phyloP scores from a whole-genome alignment of 2,113 vertebrate species.

The Ceyx melanurus region DNA sequence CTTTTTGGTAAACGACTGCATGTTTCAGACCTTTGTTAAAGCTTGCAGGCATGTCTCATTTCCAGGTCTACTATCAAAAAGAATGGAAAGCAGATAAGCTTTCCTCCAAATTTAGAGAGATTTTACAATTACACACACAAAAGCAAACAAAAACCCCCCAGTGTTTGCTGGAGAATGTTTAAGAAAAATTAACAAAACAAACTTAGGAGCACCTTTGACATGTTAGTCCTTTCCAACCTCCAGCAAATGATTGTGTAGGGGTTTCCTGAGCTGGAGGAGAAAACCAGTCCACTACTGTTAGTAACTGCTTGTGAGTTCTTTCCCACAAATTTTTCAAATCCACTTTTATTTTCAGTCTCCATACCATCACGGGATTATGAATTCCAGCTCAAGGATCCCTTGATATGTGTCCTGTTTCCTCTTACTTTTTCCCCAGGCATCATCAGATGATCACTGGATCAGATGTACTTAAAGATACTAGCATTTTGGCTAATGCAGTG shows the following conservation, averaged over 20 bases:
- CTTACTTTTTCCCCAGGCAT: background rate
- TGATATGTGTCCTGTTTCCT: background rate
- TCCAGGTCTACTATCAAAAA: background rate
- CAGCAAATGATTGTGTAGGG: rapidly evolving
- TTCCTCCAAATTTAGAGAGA: background rate
- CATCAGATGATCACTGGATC: background rate
- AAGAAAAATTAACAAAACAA: background rate
- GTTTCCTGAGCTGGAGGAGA: background rate
- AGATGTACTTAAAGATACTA: background rate
- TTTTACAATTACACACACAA: background rate
- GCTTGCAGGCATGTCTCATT: background rate
- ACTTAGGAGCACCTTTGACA: background rate
- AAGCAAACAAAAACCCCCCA: no score
- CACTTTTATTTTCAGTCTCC: background rate
- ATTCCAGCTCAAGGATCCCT: background rate
- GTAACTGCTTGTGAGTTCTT: background rate
- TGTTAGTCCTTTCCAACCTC: background rate
- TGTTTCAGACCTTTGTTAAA: background rate
- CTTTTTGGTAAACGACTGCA: background rate
- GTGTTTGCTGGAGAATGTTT: background rate
- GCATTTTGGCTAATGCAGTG: background rate
- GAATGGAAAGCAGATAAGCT: background rate
- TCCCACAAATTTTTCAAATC: background rate
- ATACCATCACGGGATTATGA: background rate
- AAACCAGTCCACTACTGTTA: background rate